A percentile compares a stretch with the other conserved stretches of the same genome.
Conservation (phyloP, 2,797 vertebrate species). For the Melanotaenia nigrans region DNA sequence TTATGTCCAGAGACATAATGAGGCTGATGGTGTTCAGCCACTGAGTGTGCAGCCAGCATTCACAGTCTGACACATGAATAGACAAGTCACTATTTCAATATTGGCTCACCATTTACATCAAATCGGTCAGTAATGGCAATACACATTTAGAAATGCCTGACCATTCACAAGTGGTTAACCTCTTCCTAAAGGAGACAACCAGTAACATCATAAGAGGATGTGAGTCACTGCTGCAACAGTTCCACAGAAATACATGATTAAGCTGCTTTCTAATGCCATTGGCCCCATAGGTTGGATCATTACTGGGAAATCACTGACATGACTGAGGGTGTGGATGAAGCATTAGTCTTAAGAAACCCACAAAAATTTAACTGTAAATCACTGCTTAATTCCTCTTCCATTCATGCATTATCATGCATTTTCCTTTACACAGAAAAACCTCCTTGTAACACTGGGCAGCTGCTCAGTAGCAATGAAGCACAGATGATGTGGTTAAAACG, state of each 20-base stretch:
- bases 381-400: not conserved
- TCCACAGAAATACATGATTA: conserved; percentile 21
- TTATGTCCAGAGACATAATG: conserved; percentile 55
- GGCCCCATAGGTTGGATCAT: not conserved
- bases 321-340: not conserved
- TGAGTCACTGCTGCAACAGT: conserved; percentile 46
- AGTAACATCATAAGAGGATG: conserved; percentile 25
- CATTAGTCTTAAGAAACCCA: not conserved
- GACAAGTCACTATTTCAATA: conserved; percentile 68
- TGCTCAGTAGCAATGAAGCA: too few relatives aligned
- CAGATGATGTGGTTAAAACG: too few relatives aligned
- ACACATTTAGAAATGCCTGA: conserved; percentile 49
- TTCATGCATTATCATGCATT: too few relatives aligned
- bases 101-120: conserved; percentile 61
- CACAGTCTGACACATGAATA: conserved; percentile 62
- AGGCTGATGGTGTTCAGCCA: conserved; percentile 48
- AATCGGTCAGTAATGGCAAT: conserved; percentile 44
- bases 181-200: conserved; percentile 19
- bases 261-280: conserved; percentile 5
- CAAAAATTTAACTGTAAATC: not conserved
- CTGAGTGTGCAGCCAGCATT: conserved; percentile 43
- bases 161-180: conserved; percentile 25
- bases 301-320: conserved; percentile 8
- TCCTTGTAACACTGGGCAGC: too few relatives aligned
- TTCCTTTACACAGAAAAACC: too few relatives aligned